Base-by-base conservation (phyloP, 92 coral and sea anemone species). In the Plumapathes pennacea region DNA sequence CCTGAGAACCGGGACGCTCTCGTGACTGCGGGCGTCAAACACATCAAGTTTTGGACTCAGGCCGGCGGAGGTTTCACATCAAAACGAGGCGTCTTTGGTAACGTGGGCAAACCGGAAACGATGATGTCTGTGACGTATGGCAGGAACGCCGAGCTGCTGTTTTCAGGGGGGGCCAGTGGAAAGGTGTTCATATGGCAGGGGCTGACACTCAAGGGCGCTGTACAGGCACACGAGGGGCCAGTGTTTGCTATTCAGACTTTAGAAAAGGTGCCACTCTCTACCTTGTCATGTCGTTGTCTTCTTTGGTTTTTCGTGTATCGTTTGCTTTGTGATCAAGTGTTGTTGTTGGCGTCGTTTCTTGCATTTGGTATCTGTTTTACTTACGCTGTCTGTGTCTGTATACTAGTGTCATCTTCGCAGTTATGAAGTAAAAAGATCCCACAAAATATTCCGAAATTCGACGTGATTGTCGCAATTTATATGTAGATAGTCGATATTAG, bases 41-140 rank as follows among this genome's bases (percentile, higher is more conserved):
- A 92, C 71, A 92, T 92, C 69, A 92, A 92, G 81, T 92, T 92
- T 80, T 92, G 98, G 98, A 84, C 96, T 30, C 98, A 92, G 61
- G 84, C 98, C 0, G 98, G 98, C 15, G 98, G 98, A 20, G 98
- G 98, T 20, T 92, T 92, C 80, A 92, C 98, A 2, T 92, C 98
- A 8, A 92, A 92, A 57, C 86, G 98, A 12, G 98, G 98, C 32
- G 83, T 90, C 11, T 92, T 92, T 54, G 98, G 98, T 18, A 88
- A 83, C 31, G 90, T 73, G 5, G 96, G 96, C 30, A 92, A 88
- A 62, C 83, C 72, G 17, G 98, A 92, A 51, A 89, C 98, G 0
- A 92, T 92, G 98, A 75, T 92, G 91, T 92, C 96, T 48, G 96
- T 77, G 34, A 92, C 98, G 5, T 92, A 88, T 53, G 90, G 94